Evolutionary conservation across 1,140 invertebrate genomes (phyloP), one percentile per base, ranked within the genome.

Genomic region (Zaprionus gabonicus): DNA sequence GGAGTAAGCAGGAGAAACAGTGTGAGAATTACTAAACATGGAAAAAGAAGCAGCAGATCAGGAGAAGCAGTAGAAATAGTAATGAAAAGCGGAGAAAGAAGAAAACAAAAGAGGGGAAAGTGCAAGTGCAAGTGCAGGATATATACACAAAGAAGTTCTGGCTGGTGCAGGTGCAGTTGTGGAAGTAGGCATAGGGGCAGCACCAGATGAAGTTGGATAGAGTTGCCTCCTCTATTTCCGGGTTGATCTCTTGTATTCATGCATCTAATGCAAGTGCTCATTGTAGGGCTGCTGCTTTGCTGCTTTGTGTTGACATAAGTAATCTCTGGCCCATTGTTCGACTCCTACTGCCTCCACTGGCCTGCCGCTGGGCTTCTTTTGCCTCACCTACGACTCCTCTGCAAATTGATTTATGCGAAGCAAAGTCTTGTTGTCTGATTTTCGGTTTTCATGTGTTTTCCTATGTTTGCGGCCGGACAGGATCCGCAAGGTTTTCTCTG

Each of bases 231-330:
- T 49, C 76, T 70, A 58, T 77, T n/a, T 15, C 38, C 15, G 2
- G 15, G 83, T 80, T 70, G 83, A 80, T 81, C 83, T 74, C 71
- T 70, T 75, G 77, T 69, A 57, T 36, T 71, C 44, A 67, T 67
- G 76, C 68, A 79, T 69, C 82, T 81, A 86, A 80, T 86, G 82
- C 71, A 71, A 23, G 59, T 58, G 38, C 62, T 23, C 67, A 87
- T 74, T 85, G 68, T 82, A 64, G 2, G 46, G 10, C 60, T 73
- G 46, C 31, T 53, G 59, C 64, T 65, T 69, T 79, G 68, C 68
- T 57, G 59, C 77, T 75, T 78, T 88, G 59, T 85, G 84, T 81
- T 87, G 84, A 87, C 83, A 81, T 84, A 78, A 73, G 78, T 87
- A 87, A 88, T 78, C 84, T 73, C 67, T 81, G 64, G 53, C 79